Evolutionary conservation across 1,140 invertebrate species (phyloP).

Genomic region (Drosophila orena): DNA sequence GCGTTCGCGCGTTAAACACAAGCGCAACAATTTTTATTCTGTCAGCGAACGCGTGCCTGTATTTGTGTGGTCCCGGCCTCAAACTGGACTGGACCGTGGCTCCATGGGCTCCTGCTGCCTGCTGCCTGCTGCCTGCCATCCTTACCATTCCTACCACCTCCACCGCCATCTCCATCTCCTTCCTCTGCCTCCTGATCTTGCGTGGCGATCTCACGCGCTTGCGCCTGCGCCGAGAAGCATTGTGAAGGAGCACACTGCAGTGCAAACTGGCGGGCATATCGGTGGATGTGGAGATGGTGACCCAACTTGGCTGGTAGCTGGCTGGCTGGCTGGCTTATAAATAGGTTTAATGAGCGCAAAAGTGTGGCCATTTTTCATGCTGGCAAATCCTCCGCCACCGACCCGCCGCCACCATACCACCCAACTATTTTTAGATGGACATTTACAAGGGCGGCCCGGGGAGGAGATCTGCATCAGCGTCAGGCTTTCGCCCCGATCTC

Average conservation of each 20-base stretch:
- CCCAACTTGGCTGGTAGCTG: constrained; percentile 26
- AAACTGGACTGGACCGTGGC: constrained; percentile 62
- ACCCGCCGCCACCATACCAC: constrained; percentile 9
- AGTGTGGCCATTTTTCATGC: constrained; percentile 83
- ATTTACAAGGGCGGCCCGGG: constrained; percentile 61
- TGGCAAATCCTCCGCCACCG: constrained; percentile 20
- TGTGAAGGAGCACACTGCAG: constrained; percentile 42
- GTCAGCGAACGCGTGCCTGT: constrained; percentile 85
- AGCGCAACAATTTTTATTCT: constrained; percentile 85
- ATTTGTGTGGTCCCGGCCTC: constrained; percentile 83
- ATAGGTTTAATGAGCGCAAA: constrained; percentile 82
- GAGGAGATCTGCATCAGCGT: constrained; percentile 37
- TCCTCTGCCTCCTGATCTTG: constrained; percentile 61
- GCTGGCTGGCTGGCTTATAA: constrained; percentile 58
- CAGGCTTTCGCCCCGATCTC: constrained; percentile 50
- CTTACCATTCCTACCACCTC: constrained; percentile 17
- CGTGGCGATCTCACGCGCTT: constrained; percentile 81
- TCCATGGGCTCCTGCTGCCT: constrained; percentile 27
- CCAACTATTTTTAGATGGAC: constrained; percentile 75
- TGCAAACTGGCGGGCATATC: constrained; percentile 62
- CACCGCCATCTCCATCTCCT: background rate
- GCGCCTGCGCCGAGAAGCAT: constrained; percentile 50
- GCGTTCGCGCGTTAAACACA: constrained; percentile 85
- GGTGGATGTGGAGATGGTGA: constrained; percentile 10
- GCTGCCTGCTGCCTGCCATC: constrained; percentile 16